Evolutionary conservation across 2,797 vertebrate species (phyloP), one percentile per base, ranked within the genome.

Genomic region (Liparis tanakae): DNA sequence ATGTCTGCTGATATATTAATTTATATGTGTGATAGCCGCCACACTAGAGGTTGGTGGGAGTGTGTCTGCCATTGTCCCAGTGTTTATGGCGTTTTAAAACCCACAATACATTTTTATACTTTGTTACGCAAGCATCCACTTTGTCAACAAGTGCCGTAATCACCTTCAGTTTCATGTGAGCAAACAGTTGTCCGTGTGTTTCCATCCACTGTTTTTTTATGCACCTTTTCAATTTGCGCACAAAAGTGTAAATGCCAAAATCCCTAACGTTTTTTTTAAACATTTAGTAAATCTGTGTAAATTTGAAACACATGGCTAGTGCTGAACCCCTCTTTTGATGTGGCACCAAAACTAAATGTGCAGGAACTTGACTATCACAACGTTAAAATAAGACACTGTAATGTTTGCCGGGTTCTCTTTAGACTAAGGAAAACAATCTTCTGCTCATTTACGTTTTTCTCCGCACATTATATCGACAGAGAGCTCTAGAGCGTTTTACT

Each of bases 1-100:
- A 9, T 5, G 30, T 56, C 30, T 33, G 3, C 30, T 33, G 30
- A 39, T n/a, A 30, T 3, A 2, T 72, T 34, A 54, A 18, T 67
- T 50, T 67, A 43, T 8, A 33, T 68, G 37, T 66, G 64, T 61
- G 65, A 62, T 67, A 37, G 15, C 55, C 65, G 56, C 41, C 51
- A 18, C 56, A 30, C 41, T 30, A 8, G 37, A 39, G 2, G 22
- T 43, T 43, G 22, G 20, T 53, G 17, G 44, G 7, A 18, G 17
- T 17, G 43, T 44, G 43, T 70, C 46, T 55, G 33, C n/a, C n/a
- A 50, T 36, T 69, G 55, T 30, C 15, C 36, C 6, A 34, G n/a
- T 33, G 20, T 3, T 4, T 67, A 33, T 56, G 43, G 70, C 20
- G 55, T 64, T 39, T 60, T 57, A 39, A 66, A 61, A 62, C 37